phyloP scores from a whole-genome alignment of 2,797 vertebrate species.

The Gymnocypris eckloni region DNA sequence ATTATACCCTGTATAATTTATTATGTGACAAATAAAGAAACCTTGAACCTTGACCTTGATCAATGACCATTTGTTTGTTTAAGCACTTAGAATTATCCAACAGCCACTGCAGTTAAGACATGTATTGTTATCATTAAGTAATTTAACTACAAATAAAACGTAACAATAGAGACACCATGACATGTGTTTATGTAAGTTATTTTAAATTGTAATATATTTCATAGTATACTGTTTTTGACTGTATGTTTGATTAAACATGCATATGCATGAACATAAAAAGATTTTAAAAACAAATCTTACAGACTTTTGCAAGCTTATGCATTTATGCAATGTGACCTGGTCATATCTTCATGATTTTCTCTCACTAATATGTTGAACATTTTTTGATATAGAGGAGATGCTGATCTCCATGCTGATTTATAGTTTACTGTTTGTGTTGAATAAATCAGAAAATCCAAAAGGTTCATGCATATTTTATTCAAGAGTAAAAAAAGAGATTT shows the following conservation, averaged over 20 bases:
- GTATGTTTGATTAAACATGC: background rate
- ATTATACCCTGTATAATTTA: too few species aligned
- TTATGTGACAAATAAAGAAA: too few species aligned
- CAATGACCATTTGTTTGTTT: background rate
- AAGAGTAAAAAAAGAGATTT: constrained; percentile 88
- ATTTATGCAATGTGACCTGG: background rate
- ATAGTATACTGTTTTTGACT: background rate
- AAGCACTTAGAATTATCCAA: background rate
- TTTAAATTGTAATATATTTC: background rate
- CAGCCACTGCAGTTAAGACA: background rate
- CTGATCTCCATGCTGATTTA: constrained; percentile 2
- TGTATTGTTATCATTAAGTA: background rate
- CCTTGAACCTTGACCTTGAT: too few species aligned
- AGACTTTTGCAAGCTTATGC: background rate
- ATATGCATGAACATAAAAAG: background rate
- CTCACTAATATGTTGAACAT: background rate
- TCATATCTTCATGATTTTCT: background rate
- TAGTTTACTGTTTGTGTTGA: background rate
- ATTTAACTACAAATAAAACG: background rate
- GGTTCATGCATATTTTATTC: constrained; percentile 91
- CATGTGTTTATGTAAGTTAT: too few species aligned
- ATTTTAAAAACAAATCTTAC: background rate
- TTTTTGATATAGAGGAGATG: background rate
- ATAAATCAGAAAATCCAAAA: constrained; percentile 64
- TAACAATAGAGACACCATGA: background rate